A percentile compares a stretch with the other conserved stretches of the same genome.
Evolutionary conservation across 2,113 vertebrate species (phyloP).

Genomic region (Trogon melanurus): DNA sequence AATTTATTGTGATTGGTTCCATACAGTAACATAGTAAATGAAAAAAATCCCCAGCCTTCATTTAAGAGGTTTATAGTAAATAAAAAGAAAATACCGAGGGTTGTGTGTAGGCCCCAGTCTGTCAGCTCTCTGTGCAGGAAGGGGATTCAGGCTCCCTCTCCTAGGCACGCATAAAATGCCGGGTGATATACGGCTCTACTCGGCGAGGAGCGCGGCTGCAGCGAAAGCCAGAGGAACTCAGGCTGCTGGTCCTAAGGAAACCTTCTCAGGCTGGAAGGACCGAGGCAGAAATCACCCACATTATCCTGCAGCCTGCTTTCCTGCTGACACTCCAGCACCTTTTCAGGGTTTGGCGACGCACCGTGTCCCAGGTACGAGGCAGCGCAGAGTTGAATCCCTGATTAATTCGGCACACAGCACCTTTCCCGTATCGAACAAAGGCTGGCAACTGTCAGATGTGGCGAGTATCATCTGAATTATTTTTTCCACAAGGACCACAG

Average conservation of each 20-base stretch:
- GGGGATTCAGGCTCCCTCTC: conserved; percentile 18
- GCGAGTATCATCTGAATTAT: conserved; percentile 4
- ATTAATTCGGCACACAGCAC: not conserved
- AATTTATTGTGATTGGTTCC: conserved; percentile 61
- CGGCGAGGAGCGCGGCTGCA: not conserved
- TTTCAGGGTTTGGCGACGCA: not conserved
- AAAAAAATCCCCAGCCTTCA: conserved; percentile 37
- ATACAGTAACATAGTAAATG: conserved; percentile 2
- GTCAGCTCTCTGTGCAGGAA: conserved; percentile 3
- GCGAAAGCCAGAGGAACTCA: not conserved
- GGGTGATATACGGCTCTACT: conserved; percentile 25
- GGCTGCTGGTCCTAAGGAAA: conserved; percentile 4
- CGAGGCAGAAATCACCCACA: not conserved
- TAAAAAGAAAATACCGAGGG: not conserved
- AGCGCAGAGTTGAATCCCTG: not conserved
- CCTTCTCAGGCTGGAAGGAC: not conserved
- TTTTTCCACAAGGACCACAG: conserved; percentile 3
- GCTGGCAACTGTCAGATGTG: not conserved
- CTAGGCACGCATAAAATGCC: conserved; percentile 2
- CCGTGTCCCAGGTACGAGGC: not conserved
- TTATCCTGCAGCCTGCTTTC: not conserved
- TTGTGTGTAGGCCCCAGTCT: not conserved
- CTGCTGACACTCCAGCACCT: not conserved
- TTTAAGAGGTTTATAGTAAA: conserved; percentile 39
- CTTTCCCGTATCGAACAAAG: not conserved